phyloP scores from a whole-genome alignment of 1,140 invertebrate genomes.

The Lineus longissimus region DNA sequence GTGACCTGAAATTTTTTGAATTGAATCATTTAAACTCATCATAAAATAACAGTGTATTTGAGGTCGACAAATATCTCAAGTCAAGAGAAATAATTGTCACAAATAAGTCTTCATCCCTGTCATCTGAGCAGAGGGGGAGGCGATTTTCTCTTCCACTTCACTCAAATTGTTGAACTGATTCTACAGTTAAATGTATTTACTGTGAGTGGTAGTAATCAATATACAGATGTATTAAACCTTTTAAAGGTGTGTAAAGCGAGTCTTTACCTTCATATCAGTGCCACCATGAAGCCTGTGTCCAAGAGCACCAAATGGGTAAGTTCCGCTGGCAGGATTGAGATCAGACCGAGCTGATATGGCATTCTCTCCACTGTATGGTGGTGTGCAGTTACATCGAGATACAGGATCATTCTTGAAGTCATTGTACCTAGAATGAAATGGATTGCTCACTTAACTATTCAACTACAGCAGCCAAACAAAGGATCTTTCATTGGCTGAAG shows the following conservation, averaged over 20 bases:
- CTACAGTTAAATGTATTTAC: no score
- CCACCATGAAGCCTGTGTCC: slow-evolving; percentile 66
- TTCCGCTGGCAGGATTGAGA: slow-evolving; percentile 66
- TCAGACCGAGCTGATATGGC: slow-evolving; percentile 69
- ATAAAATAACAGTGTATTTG: no score
- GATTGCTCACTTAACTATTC: not conserved
- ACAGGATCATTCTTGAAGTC: slow-evolving; percentile 69
- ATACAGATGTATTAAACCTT: no score
- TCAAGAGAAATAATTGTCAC: no score
- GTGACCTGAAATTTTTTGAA: slow-evolving; percentile 48
- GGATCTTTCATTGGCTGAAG: not conserved
- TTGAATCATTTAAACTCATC: not conserved
- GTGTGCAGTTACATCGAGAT: slow-evolving; percentile 66
- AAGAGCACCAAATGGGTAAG: slow-evolving; percentile 63
- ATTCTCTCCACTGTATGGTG: slow-evolving; percentile 70
- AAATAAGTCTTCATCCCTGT: no score
- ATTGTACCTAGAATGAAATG: slow-evolving; percentile 60
- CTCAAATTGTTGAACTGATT: no score
- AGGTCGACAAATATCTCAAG: no score
- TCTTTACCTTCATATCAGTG: slow-evolving; percentile 65
- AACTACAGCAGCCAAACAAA: not conserved
- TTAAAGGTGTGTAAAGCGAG: no score
- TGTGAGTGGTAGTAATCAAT: no score
- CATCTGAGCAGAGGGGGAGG: no score
- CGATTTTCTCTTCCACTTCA: no score